Evolutionary conservation across 2,797 vertebrate species (phyloP).

Genomic region (Gila robusta): DNA sequence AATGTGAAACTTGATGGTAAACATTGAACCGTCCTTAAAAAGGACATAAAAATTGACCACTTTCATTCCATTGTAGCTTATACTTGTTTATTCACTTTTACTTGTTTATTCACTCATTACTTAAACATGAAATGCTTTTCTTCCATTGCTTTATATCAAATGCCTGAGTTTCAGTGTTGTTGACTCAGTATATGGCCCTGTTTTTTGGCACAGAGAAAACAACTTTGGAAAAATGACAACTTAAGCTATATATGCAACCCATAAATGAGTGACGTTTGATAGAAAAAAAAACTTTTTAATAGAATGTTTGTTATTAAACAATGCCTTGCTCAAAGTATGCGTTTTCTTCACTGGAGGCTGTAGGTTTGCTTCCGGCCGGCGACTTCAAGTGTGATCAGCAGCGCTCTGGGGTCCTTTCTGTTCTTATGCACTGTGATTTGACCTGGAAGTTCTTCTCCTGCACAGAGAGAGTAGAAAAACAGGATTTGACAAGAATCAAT

Average conservation of each 20-base stretch:
- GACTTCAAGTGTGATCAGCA: constrained; percentile 85
- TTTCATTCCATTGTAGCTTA: background rate
- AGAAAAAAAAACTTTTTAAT: constrained; percentile 15
- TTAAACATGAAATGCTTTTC: background rate
- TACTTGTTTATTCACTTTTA: background rate
- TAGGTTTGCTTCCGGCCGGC: constrained; percentile 84
- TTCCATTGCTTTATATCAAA: background rate
- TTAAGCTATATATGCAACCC: background rate
- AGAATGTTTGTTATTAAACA: background rate
- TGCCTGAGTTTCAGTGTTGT: background rate
- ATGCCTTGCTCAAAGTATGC: background rate
- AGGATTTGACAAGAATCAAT: background rate
- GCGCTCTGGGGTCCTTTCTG: constrained; percentile 92
- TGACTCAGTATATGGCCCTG: background rate
- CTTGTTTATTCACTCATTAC: background rate
- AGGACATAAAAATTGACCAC: background rate
- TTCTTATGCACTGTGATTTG: constrained; percentile 88
- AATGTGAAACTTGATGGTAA: background rate
- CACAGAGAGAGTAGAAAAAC: background rate
- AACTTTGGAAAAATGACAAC: background rate
- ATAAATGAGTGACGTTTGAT: background rate
- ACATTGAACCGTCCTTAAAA: background rate
- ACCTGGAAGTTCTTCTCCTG: constrained; percentile 87
- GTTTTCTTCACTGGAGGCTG: constrained; percentile 82
- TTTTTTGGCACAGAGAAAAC: constrained; percentile 5